Base-by-base conservation (phyloP, 2,888 invertebrate species). In the Reticulitermes lucifugus region DNA sequence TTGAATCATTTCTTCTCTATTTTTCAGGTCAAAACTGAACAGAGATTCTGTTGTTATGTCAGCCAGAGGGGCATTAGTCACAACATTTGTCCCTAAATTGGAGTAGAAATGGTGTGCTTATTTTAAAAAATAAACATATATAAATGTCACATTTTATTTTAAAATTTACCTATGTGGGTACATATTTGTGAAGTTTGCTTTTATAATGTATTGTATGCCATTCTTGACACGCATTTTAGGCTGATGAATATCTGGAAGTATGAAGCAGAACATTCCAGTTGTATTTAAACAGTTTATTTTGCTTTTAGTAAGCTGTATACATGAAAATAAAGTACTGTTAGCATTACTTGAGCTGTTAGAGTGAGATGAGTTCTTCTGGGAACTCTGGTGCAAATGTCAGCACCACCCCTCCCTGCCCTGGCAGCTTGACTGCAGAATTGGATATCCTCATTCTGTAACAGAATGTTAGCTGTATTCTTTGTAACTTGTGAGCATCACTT, bases 81-180 rank as follows among this genome's bases (percentile, higher is more conserved):
- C 96, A 82, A 94, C 95, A 29, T 96, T 95, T 90, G 95, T 95
- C 60, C 95, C 96, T 29, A 91, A 90, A 85, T 89, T 65, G 65
- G 65, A 65, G 25, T 65, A 65, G 65, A 12, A 65, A 4, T 10
- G 14, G 6, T 60, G 21, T 60, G 6, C 73, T 29, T 41, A 22
- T 73, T 73, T 73, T 73, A 25, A 65, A 65, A 55, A 55, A 55
- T 46, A 18, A 18, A 55, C 0, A n/a, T 60, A 65, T 65, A 25
- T 25, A 18, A 22, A 0, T 60, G 6, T 21, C 7, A 5, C 25
- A 65, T 65, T 55, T 55, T 18, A 55, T 55, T 55, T 55, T 55
- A 55, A 12, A 55, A 18, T 55, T 0, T 55, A 18, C 18, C 12
- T 55, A 18, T 65, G 46, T 12, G 6, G 46, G 46, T 65, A 25